Conservation (phyloP, 2,113 vertebrate species). For the Suncus etruscus region DNA sequence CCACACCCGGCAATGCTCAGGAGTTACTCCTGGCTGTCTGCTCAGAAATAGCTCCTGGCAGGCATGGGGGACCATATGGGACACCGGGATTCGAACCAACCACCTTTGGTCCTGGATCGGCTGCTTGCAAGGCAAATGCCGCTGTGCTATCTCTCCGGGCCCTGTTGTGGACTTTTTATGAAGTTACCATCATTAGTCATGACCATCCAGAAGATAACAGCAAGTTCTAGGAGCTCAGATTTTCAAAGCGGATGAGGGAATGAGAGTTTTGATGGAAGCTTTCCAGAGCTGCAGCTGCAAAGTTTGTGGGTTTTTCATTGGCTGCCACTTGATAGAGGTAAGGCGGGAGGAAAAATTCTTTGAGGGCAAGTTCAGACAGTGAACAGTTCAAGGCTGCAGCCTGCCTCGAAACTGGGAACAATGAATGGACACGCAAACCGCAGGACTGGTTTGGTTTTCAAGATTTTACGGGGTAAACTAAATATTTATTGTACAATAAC, state of each 20-base stretch:
- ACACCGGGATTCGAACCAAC: no score
- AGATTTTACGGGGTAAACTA: conserved; percentile 33
- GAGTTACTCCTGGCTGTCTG: no score
- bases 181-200: conserved; percentile 53
- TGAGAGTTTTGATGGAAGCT: conserved; percentile 61
- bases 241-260: conserved; percentile 70
- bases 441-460: conserved; percentile 30
- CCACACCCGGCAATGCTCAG: no score
- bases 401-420: conserved; percentile 53
- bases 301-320: conserved; percentile 75
- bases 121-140: no score
- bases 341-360: conserved; percentile 70
- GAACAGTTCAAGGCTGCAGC: conserved; percentile 78
- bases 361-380: conserved; percentile 79
- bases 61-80: no score
- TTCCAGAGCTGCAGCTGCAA: conserved; percentile 73
- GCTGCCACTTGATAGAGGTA: conserved; percentile 72
- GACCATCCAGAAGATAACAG: conserved; percentile 51
- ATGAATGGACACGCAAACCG: conserved; percentile 56
- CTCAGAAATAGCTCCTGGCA: no score
- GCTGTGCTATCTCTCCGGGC: no score
- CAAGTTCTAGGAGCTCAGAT: conserved; percentile 61
- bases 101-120: no score
- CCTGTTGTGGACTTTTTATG: conserved; percentile 57
- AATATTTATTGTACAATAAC: conserved; percentile 57